Conservation (phyloP, 2,797 vertebrate genomes). For the Enteromius viviparus region DNA sequence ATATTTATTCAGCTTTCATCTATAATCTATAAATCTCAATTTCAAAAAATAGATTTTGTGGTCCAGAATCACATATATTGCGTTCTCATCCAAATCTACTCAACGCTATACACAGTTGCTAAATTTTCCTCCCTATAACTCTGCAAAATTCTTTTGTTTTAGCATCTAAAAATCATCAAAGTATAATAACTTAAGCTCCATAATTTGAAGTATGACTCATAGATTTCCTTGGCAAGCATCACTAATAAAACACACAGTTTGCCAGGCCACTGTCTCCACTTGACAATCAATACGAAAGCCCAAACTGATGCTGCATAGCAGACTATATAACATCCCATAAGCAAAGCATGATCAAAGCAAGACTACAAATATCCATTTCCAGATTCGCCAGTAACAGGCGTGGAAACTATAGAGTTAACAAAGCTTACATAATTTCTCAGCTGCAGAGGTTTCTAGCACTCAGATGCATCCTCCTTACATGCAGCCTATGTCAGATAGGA, state of each 20-base stretch:
- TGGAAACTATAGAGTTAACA: slow-evolving; percentile 44
- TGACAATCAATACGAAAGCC: background rate
- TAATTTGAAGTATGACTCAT: background rate
- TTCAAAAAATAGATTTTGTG: too few species aligned
- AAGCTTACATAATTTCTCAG: slow-evolving; percentile 55
- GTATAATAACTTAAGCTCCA: background rate
- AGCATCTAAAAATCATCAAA: background rate
- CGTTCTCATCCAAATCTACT: background rate
- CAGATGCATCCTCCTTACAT: slow-evolving; percentile 46
- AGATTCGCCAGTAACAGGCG: background rate
- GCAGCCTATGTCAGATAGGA: slow-evolving; percentile 35
- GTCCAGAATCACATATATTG: too few species aligned
- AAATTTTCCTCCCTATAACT: background rate
- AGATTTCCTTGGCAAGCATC: background rate
- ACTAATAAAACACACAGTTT: background rate
- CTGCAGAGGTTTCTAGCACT: slow-evolving; percentile 51
- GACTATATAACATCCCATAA: background rate
- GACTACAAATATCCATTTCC: background rate
- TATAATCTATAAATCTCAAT: too few species aligned
- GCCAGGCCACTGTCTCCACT: background rate
- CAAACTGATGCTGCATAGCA: background rate
- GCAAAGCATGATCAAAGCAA: background rate
- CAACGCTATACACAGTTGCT: background rate
- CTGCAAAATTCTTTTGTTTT: background rate
- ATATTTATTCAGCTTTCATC: too few species aligned